Evolutionary conservation across 1,140 invertebrate species (phyloP), one percentile per base, ranked within the genome.

Genomic region (Cardiocondyla obscurior): DNA sequence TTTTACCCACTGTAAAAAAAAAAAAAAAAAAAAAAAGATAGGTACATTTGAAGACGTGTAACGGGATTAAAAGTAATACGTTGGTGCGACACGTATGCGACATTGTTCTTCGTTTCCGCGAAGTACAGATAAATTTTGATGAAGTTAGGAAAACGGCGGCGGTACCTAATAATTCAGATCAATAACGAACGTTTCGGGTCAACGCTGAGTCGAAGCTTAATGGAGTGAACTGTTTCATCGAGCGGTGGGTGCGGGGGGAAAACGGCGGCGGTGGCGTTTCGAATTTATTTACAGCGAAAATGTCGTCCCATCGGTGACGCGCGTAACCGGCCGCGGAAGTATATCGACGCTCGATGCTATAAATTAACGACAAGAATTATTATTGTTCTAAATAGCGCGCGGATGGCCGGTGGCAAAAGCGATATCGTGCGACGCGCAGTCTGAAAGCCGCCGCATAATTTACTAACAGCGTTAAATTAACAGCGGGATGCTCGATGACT

Each of bases 351-450:
- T 19, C 57, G 60, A 25, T n/a, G 33, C 86, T 76, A 81, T 87
- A 87, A 87, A 87, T 87, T 87, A 81, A 74, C 82, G 55, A 51
- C 86, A 74, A 87, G 85, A 87, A 87, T 84, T 87, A 87, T 87
- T 87, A 87, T 87, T 84, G 82, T 70, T 70, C 69, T 33, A 81
- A 73, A 81, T 69, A 76, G 25, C 69, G 67, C 25, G 57, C 60
- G 49, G 42, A 28, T 28, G 73, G 58, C 44, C 39, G 77, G 36
- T 36, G 36, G 72, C 64, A 44, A 53, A 69, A 55, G 51, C 86
- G 85, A 74, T 87, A 87, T 85, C 81, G 67, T 67, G 33, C 67
- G 81, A 74, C 58, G 81, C 36, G 16, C 58, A 55, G 69, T 65
- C 74, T 67, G 57, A 85, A 88, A 87, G 46, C 86, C 76, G 46